Base-by-base conservation (phyloP, 1,140 invertebrate species). In the Ladona fulva region DNA sequence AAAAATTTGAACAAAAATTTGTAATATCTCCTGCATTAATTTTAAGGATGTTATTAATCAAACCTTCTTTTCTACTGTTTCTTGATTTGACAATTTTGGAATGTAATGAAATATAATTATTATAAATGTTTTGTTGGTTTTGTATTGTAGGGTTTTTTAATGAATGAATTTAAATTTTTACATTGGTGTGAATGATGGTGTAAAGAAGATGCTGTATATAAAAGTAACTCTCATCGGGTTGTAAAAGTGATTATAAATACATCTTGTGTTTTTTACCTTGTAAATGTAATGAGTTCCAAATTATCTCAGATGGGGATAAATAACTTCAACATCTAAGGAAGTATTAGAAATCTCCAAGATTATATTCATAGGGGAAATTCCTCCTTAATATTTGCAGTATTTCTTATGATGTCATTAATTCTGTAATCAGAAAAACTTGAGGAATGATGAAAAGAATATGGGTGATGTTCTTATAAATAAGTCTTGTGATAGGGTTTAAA, bases 241-340 rank as follows among this genome's bases (percentile, higher is more conserved):
- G 52, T 66, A 66, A 66, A 66, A 66, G 52, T 66, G 52, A 66
- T 66, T 66, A 66, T 66, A 66, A 66, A 66, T 66, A 66, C 52
- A 66, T 66, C 52, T 37, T 37, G 52, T 66, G 52, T 19, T 66
- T 66, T 52, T 66, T 66, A 66, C 52, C 52, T 66, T 66, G 52
- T 66, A 66, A 66, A 66, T 19, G 52, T 37, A 37, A 37, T 37
- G 29, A 37, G 29, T 37, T 37, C 29, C 29, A 37, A 37, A 37
- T 37, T 37, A 37, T n/a, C n/a, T n/a, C n/a, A n/a, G n/a, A n/a
- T 37, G 29, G 29, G 29, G 29, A 37, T 37, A 8, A 37, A 37
- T 37, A 37, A 37, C 8, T 37, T 37, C 29, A 37, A 37, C 8
- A 37, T 37, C 1, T 1, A 37, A 37, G 29, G 29, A 37, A 37